phyloP scores from a whole-genome alignment of 2,888 invertebrate genomes.

The Masnerella sp. region DNA sequence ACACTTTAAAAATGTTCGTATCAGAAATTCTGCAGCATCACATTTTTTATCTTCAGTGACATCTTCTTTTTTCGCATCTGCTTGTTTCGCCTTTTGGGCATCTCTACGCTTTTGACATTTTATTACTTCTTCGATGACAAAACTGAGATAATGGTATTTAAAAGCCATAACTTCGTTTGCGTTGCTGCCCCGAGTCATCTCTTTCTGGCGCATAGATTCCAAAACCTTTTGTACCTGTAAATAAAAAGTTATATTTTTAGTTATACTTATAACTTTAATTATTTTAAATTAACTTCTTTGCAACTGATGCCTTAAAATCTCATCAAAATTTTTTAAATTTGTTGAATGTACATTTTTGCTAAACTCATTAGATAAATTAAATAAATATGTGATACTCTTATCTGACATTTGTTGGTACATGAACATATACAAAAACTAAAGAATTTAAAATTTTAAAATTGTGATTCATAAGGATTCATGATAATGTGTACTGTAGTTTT shows the following conservation, averaged over 20 bases:
- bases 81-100: slow-evolving; percentile 77
- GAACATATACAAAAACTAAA: too few species aligned
- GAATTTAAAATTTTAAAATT: too few species aligned
- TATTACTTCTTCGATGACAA: slow-evolving; percentile 85
- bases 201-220: slow-evolving; percentile 89
- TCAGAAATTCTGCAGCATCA: slow-evolving; percentile 86
- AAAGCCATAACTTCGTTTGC: slow-evolving; percentile 94
- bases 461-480: too few species aligned
- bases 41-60: slow-evolving; percentile 75
- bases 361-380: too few species aligned
- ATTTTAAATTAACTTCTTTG: too few species aligned
- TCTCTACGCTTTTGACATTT: slow-evolving; percentile 85
- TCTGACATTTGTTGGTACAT: too few species aligned
- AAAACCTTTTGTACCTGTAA: slow-evolving; percentile 84
- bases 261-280: too few species aligned
- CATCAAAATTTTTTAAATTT: too few species aligned
- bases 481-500: too few species aligned
- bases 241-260: background rate
- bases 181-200: slow-evolving; percentile 90
- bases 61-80: slow-evolving; percentile 73
- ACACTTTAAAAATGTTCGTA: slow-evolving; percentile 87
- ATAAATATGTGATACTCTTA: too few species aligned
- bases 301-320: too few species aligned
- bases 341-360: too few species aligned
- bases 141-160: slow-evolving; percentile 91